These are phyloP conservation scores for Pipra filicauda DNA, from an alignment of 2,113 vertebrate species.

Conservation along the genomic window DNA sequence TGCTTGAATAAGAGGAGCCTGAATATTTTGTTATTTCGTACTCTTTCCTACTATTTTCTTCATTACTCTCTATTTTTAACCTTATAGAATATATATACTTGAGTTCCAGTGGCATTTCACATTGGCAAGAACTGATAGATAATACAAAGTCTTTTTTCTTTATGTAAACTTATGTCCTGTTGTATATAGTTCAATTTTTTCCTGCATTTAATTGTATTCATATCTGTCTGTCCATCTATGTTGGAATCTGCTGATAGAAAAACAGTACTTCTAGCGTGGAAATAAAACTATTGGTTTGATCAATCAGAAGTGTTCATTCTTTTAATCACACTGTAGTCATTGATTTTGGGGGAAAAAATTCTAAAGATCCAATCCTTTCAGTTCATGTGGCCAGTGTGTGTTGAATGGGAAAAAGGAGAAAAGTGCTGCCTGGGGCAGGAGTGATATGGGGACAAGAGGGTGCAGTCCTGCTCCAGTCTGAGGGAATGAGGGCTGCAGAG, in stretches of 20 bases:
- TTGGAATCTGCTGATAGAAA: conserved; percentile 44
- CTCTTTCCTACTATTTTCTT: background rate
- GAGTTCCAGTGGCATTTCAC: background rate
- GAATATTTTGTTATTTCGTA: background rate
- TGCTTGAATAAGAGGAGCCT: background rate
- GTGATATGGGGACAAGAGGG: background rate
- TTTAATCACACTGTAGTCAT: rapidly evolving
- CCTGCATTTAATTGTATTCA: conserved; percentile 52
- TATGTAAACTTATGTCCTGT: background rate
- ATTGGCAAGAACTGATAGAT: background rate
- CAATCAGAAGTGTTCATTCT: background rate
- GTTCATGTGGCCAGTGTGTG: rapidly evolving
- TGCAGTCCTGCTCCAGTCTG: background rate
- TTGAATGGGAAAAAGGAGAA: background rate
- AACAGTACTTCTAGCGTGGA: conserved; percentile 39
- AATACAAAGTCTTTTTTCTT: background rate
- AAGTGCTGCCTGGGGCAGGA: background rate
- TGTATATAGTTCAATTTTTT: conserved; percentile 55
- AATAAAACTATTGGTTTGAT: conserved; percentile 54
- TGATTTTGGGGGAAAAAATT: rapidly evolving
- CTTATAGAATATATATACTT: background rate
- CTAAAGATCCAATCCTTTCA: rapidly evolving
- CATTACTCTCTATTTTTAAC: background rate
- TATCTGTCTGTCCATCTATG: background rate
- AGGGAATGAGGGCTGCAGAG: background rate